Evolutionary conservation across 2,113 vertebrate genomes (phyloP).

Genomic region (Atrichornis clamosus): DNA sequence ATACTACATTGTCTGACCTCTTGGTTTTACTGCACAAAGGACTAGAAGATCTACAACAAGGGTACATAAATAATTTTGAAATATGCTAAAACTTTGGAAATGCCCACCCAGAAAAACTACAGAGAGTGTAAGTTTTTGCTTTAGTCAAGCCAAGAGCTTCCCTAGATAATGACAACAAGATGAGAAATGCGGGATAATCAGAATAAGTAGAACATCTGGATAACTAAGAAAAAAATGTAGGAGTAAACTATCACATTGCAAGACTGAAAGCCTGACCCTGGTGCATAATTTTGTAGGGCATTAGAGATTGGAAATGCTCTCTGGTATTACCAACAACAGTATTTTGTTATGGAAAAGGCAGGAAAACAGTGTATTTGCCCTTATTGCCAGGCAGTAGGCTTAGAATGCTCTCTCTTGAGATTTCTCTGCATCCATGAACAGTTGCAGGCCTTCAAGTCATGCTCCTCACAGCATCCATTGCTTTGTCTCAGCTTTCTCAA

Average conservation of each 20-base stretch:
- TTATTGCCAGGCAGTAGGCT: not conserved
- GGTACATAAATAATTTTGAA: not conserved
- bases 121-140: not conserved
- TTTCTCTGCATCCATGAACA: not conserved
- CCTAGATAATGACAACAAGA: not conserved
- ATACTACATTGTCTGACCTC: fast-evolving
- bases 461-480: not conserved
- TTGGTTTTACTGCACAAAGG: not conserved
- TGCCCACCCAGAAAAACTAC: not conserved
- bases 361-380: not conserved
- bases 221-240: not conserved
- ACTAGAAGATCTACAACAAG: not conserved
- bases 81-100: not conserved
- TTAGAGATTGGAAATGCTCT: not conserved
- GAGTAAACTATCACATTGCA: not conserved
- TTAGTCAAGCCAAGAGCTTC: not conserved
- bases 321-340: not conserved
- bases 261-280: not conserved
- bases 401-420: not conserved
- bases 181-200: not conserved
- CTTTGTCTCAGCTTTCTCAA: not conserved
- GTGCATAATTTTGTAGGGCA: not conserved
- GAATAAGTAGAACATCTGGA: not conserved
- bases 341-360: not conserved
- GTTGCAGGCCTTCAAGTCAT: not conserved